These are phyloP conservation scores for Atractosteus spatula DNA, from an alignment of 2,113 vertebrate species.

Conservation along the genomic window DNA sequence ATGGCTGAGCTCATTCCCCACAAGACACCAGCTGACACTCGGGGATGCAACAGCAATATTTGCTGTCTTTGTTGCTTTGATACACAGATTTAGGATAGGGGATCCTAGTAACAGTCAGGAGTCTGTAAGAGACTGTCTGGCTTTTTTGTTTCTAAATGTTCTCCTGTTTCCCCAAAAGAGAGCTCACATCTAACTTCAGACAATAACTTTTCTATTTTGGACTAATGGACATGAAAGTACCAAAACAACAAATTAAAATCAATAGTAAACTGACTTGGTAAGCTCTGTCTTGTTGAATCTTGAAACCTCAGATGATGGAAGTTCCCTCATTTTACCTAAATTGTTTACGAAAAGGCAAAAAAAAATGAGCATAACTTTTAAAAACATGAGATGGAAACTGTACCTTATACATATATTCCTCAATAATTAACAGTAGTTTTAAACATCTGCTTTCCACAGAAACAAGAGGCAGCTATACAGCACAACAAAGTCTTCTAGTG, in stretches of 20 bases:
- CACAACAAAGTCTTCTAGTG: no score
- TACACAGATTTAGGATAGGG: not conserved
- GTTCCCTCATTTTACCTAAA: not conserved
- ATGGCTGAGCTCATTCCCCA: no score
- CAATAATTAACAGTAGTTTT: no score
- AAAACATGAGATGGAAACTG: no score
- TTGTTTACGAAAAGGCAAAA: conserved; percentile 11
- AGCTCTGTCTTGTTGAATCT: not conserved
- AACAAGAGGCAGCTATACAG: no score
- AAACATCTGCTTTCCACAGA: no score
- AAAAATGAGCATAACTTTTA: no score
- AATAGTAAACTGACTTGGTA: not conserved
- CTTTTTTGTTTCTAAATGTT: not conserved
- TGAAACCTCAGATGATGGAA: not conserved
- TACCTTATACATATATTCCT: no score
- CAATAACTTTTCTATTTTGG: not conserved
- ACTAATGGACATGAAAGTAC: not conserved
- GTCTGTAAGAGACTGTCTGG: conserved; percentile 6
- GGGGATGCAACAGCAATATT: no score
- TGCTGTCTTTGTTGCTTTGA: conserved; percentile 1
- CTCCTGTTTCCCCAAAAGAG: not conserved
- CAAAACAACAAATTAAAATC: not conserved
- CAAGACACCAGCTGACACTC: no score
- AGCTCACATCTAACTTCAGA: conserved; percentile 23
- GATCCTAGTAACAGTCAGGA: conserved; percentile 6